Percentiles rank a stretch among this genome's conserved stretches.
phyloP scores from a whole-genome alignment of 2,797 vertebrate species.

The Nyctibius grandis region DNA sequence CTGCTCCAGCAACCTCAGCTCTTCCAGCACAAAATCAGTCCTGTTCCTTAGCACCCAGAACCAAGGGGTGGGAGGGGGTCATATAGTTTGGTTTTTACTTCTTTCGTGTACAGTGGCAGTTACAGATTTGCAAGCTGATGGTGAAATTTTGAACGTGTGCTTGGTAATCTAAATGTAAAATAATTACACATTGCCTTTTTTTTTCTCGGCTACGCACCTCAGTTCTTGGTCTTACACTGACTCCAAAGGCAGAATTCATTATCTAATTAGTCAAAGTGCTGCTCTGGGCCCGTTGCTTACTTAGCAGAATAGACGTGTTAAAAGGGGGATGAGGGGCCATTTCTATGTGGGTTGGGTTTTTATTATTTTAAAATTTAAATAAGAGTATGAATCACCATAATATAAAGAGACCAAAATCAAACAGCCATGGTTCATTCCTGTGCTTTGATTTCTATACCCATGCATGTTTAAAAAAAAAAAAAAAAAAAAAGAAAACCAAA shows the following conservation, averaged over 20 bases:
- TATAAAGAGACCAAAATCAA: slow-evolving; percentile 70
- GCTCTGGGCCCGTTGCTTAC: slow-evolving; percentile 18
- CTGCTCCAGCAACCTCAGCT: neutral
- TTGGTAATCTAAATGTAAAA: neutral
- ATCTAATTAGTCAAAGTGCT: neutral
- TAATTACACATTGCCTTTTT: neutral
- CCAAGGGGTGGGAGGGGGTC: neutral
- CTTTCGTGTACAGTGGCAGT: neutral
- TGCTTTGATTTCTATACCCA: slow-evolving; percentile 79
- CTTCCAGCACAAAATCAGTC: neutral
- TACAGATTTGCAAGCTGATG: neutral
- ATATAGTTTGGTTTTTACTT: neutral
- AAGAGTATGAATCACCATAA: slow-evolving; percentile 45
- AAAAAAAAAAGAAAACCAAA: slow-evolving; percentile 65
- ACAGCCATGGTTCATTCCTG: slow-evolving; percentile 58
- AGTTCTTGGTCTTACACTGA: neutral
- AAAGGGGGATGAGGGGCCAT: neutral
- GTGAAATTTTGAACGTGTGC: neutral
- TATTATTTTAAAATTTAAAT: slow-evolving; percentile 60
- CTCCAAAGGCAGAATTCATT: slow-evolving; percentile 5
- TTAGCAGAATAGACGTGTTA: slow-evolving; percentile 12
- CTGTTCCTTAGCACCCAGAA: neutral
- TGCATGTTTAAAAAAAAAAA: slow-evolving; percentile 65
- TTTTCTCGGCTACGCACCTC: neutral
- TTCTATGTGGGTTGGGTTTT: slow-evolving; percentile 8